A percentile compares a stretch with the other conserved stretches of the same genome.
These are phyloP conservation scores for Recurvirostra avosetta DNA, from an alignment of 2,113 vertebrate genomes.

Conservation along the genomic window DNA sequence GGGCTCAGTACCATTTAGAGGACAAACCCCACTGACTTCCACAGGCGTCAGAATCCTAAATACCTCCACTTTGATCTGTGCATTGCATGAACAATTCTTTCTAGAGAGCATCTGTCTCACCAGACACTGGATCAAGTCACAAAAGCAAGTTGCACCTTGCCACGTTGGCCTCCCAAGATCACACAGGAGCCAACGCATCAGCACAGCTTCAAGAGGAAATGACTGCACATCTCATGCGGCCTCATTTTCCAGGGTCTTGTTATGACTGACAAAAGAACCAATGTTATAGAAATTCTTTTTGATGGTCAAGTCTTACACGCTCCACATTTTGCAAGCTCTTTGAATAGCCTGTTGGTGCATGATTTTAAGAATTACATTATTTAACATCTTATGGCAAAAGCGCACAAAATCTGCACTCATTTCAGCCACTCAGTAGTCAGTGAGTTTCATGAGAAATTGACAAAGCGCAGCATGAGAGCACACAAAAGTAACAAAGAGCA, in stretches of 20 bases:
- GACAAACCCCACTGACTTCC: not conserved
- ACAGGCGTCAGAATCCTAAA: not conserved
- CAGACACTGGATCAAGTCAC: not conserved
- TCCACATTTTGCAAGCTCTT: not conserved
- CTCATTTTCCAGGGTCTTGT: not conserved
- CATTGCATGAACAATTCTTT: fast-evolving
- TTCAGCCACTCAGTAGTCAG: not conserved
- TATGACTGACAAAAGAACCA: not conserved
- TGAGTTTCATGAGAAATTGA: not conserved
- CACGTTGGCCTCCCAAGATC: fast-evolving
- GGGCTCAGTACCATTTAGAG: not conserved
- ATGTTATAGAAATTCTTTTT: not conserved
- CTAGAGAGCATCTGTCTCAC: not conserved
- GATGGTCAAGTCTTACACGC: not conserved
- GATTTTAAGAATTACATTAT: not conserved
- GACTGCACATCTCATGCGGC: fast-evolving
- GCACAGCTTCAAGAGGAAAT: not conserved
- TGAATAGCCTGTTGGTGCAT: not conserved
- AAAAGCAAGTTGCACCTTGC: not conserved
- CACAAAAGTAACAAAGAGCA: not conserved
- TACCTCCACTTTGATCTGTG: not conserved
- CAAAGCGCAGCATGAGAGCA: not conserved
- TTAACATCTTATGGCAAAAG: not conserved
- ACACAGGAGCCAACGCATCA: not conserved
- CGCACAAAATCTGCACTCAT: not conserved